These are phyloP conservation scores for Acrocera orbiculus DNA, from an alignment of 2,888 invertebrate genomes.

Conservation along the genomic window DNA sequence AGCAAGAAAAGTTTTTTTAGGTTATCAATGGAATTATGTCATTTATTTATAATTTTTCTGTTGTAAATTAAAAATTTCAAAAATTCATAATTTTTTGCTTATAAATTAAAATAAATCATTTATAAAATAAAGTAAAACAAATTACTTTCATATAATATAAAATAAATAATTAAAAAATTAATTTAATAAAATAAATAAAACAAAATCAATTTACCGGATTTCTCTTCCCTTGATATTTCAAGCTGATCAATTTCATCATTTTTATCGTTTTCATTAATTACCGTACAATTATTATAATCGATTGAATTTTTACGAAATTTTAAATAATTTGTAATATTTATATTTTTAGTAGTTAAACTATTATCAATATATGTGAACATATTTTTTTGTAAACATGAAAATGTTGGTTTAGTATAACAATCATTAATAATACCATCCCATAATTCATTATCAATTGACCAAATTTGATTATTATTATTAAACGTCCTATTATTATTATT, in stretches of 20 bases:
- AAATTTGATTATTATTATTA: neutral
- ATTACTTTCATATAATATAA: too few relatives aligned
- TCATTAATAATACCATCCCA: slow-evolving; percentile 59
- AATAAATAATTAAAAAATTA: too few relatives aligned
- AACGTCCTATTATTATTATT: neutral
- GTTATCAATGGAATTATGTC: neutral
- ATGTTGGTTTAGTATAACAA: slow-evolving; percentile 45
- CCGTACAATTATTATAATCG: slow-evolving; percentile 38
- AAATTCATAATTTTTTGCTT: too few relatives aligned
- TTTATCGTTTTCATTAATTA: slow-evolving; percentile 33
- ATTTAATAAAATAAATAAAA: neutral
- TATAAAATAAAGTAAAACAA: too few relatives aligned
- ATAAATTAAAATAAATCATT: too few relatives aligned
- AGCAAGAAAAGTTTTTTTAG: neutral
- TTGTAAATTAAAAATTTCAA: too few relatives aligned
- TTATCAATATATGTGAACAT: slow-evolving; percentile 54
- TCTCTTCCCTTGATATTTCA: slow-evolving; percentile 18
- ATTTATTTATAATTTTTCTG: neutral
- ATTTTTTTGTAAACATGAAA: slow-evolving; percentile 60
- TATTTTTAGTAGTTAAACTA: slow-evolving; percentile 44
- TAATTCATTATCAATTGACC: slow-evolving; percentile 41
- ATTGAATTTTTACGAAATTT: slow-evolving; percentile 46
- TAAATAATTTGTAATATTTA: slow-evolving; percentile 46
- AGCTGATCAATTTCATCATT: neutral
- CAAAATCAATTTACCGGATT: slow-evolving; percentile 17